Evolutionary conservation across 2,797 vertebrate genomes (phyloP), one percentile per base, ranked within the genome.

Genomic region (Enteromius anoplus): DNA sequence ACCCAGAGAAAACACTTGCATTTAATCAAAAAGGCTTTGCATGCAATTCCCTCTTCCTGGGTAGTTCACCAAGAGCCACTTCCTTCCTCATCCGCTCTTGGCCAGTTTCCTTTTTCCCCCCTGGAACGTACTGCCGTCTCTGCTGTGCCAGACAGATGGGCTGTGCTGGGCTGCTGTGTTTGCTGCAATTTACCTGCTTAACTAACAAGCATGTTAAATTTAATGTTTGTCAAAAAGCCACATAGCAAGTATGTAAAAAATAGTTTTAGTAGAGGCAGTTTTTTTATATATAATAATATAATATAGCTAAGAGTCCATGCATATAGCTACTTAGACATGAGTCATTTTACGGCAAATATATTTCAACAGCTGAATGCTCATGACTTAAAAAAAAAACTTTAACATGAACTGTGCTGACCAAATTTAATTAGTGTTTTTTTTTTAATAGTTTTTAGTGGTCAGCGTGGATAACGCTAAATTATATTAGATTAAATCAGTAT

Each of bases 81-180:
- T 45, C 55, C 34, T 58, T 32, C 5, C 53, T 49, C 68, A 29
- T 66, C 47, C 26, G 66, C 14, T 75, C 19, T 53, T 45, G 40
- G 49, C 51, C 21, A 75, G 21, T 51, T 64, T 58, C 17, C 47
- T 49, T 87, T 23, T 60, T 72, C 80, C 66, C 37, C 21, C n/a
- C 69, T 40, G 34, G 58, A 34, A 49, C n/a, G 14, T 26, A 29
- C 45, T 45, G 45, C 49, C 73, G n/a, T 78, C 62, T 75, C 23
- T 83, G 68, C 75, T 81, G 85, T 75, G 72, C 40, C 49, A 80
- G 79, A 75, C 77, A 84, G 55, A 72, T 64, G 65, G 55, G 45
- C 42, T 66, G 37, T 65, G n/a, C 76, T 84, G 78, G 49, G 37
- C 81, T 84, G 78, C 49, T 77, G 77, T 77, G 32, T 58, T 82